A percentile compares a stretch with the other conserved stretches of the same genome.
These are phyloP conservation scores for Siniperca knerii DNA, from an alignment of 2,113 vertebrate genomes.

Conservation along the genomic window DNA sequence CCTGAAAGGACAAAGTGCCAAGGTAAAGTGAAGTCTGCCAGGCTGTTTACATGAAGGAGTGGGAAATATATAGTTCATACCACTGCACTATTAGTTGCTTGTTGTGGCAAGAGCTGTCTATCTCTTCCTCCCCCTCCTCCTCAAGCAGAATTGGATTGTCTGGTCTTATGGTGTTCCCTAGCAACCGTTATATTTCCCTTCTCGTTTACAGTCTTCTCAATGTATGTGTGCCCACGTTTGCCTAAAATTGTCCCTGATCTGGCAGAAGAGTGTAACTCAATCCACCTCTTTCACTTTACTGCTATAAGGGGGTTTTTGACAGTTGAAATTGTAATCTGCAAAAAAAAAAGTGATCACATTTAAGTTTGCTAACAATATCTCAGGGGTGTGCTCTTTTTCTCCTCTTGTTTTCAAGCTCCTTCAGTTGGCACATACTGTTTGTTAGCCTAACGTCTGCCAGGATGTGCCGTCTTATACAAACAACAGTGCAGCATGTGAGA, in stretches of 20 bases:
- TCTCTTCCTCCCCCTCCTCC: constrained; percentile 50
- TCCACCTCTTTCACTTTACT: constrained; percentile 8
- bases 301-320: not conserved
- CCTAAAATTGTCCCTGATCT: constrained; percentile 55
- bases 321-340: not conserved
- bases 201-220: constrained; percentile 63
- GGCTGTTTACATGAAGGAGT: constrained; percentile 35
- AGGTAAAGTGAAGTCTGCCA: constrained; percentile 36
- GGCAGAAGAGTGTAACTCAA: constrained; percentile 39
- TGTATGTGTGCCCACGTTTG: constrained; percentile 60
- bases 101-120: constrained; percentile 47
- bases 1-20: constrained; percentile 17
- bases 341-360: not conserved
- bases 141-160: constrained; percentile 46
- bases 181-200: constrained; percentile 66
- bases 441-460: constrained; percentile 9
- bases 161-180: constrained; percentile 72
- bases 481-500: not conserved
- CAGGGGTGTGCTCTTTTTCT: not conserved
- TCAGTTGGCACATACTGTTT: not conserved
- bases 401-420: not conserved
- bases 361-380: not conserved
- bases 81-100: constrained; percentile 24
- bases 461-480: constrained; percentile 25
- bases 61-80: constrained; percentile 10